Conservation (phyloP, 2,797 vertebrate genomes). For the Vireo griseus region DNA sequence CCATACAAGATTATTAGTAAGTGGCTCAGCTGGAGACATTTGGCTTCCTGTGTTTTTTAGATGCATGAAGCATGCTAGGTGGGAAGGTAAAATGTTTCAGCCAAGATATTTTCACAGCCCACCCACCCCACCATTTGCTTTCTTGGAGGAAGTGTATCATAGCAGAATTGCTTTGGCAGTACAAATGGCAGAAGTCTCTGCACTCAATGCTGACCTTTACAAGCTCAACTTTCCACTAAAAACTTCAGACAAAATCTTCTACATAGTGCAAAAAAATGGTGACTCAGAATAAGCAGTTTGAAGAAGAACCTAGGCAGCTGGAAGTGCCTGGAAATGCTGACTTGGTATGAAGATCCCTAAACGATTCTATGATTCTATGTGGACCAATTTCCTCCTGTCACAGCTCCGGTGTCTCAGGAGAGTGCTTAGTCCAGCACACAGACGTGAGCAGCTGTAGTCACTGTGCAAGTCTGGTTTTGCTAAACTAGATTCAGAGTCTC, state of each 20-base stretch:
- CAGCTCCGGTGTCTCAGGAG: background rate
- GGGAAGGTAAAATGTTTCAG: background rate
- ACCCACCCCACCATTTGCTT: background rate
- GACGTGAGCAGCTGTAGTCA: background rate
- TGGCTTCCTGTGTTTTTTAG: background rate
- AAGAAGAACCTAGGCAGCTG: background rate
- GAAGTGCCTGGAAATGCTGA: background rate
- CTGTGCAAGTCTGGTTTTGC: background rate
- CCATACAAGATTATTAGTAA: background rate
- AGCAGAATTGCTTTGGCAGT: background rate
- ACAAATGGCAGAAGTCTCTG: background rate
- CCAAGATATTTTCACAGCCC: background rate
- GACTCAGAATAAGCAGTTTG: background rate
- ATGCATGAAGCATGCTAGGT: background rate
- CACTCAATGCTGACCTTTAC: fast-evolving
- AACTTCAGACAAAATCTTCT: background rate
- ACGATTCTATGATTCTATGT: background rate
- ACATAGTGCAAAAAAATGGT: background rate
- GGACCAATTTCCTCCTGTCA: background rate
- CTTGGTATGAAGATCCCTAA: background rate
- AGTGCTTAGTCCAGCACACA: background rate
- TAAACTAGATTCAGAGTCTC: background rate
- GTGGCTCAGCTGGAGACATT: background rate
- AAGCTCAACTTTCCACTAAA: background rate
- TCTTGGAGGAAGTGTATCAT: background rate